Base-by-base conservation (phyloP, 2,113 vertebrate genomes). In the Puffinus mauretanicus region DNA sequence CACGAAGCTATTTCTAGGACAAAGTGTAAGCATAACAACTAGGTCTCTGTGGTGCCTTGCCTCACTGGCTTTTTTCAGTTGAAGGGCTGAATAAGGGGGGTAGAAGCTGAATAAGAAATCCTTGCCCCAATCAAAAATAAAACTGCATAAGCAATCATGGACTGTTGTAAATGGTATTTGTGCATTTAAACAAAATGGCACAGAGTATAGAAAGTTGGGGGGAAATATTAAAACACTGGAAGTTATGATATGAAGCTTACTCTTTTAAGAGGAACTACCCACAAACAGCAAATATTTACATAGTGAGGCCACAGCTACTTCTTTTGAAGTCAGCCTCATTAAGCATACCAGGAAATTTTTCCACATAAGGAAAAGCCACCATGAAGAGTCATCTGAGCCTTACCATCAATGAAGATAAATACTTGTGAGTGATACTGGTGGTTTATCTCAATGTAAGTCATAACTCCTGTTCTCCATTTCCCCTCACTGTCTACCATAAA, bases 281-380 rank as follows among this genome's bases (percentile, higher is more conserved):
- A 58, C 34, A 58, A 83, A 86, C 10, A 95, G 29, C 79, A 94
- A 83, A 90, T 86, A 92, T 73, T 93, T 94, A 83, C 30, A 22
- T 11, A 15, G n/a, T 38, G 13, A 62, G 32, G 46, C 27, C n/a
- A 83, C 20, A 73, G 42, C 15, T 54, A 38, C 52, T 82, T 57
- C 60, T 78, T 75, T 70, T 78, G 38, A 91, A 83, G 30, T 78
- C 29, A 78, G 14, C 7, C 26, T 70, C 55, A 47, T 72, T 40
- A 91, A 58, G 34, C 11, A 80, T 4, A 46, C 15, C 11, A 36
- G 42, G 49, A 69, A 73, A 36, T 47, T 61, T 80, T 90, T 94
- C 78, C 71, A 77, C 77, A 38, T 25, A 26, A 90, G 38, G n/a
- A 69, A 73, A 86, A 86, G 14, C 46, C 16, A 88, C 60, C 76